These are phyloP conservation scores for Sycophila sp. DNA, from an alignment of 1,140 invertebrate species.

Conservation along the genomic window DNA sequence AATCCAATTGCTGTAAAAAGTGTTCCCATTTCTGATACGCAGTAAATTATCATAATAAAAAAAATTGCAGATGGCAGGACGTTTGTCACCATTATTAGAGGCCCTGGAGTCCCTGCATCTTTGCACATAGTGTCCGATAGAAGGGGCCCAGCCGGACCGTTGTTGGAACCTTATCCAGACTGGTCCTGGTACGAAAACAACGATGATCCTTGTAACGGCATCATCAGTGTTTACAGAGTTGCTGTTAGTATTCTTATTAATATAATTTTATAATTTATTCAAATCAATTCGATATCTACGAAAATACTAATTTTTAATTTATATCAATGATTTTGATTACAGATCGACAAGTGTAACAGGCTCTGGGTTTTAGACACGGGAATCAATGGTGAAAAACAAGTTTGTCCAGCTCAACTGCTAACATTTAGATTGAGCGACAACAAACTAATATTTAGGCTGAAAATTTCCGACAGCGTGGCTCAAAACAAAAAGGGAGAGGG, in stretches of 20 bases:
- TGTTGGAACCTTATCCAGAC: slow-evolving; percentile 46
- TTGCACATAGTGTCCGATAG: slow-evolving; percentile 31
- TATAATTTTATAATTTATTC: neutral
- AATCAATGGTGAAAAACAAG: slow-evolving; percentile 55
- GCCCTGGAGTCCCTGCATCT: slow-evolving; percentile 44
- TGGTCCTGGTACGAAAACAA: slow-evolving; percentile 44
- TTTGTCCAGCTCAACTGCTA: slow-evolving; percentile 62
- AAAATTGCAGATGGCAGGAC: slow-evolving; percentile 38
- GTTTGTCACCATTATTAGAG: slow-evolving; percentile 45
- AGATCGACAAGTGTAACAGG: slow-evolving; percentile 62
- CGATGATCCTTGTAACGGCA: slow-evolving; percentile 35
- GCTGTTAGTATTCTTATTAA: slow-evolving; percentile 27
- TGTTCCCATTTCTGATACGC: no score
- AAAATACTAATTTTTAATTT: no score
- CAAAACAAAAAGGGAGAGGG: slow-evolving; percentile 3
- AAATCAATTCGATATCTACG: neutral
- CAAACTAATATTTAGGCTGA: slow-evolving; percentile 56
- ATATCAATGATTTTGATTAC: no score
- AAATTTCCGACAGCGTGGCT: slow-evolving; percentile 50
- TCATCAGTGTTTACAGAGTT: slow-evolving; percentile 46
- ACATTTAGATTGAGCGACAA: slow-evolving; percentile 62
- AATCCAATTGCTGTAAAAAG: no score
- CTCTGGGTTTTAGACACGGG: slow-evolving; percentile 66
- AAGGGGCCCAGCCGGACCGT: slow-evolving; percentile 26
- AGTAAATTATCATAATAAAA: no score